phyloP scores from a whole-genome alignment of 2,797 vertebrate species.

The Acrossocheilus fasciatus region DNA sequence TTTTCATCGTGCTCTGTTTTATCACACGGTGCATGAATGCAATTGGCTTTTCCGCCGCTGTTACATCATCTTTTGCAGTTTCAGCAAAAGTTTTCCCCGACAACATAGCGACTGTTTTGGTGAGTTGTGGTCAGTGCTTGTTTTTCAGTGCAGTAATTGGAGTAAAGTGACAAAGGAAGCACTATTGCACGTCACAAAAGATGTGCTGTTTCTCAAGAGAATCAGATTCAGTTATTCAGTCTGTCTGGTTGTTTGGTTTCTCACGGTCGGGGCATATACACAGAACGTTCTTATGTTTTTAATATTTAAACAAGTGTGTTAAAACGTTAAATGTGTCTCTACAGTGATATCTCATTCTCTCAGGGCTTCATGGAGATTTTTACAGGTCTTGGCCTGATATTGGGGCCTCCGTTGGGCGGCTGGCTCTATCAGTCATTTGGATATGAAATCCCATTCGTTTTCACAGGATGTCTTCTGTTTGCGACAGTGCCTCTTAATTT shows the following conservation, averaged over 20 bases:
- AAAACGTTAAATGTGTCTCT: not conserved
- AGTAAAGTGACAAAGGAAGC: constrained; percentile 54
- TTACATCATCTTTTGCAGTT: constrained; percentile 88
- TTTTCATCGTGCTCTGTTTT: constrained; percentile 90
- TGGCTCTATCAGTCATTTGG: constrained; percentile 93
- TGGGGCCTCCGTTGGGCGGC: constrained; percentile 93
- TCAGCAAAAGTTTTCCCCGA: constrained; percentile 90
- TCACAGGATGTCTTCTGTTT: constrained; percentile 86
- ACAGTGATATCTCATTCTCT: not conserved
- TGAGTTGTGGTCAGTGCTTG: constrained; percentile 75
- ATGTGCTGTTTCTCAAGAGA: constrained; percentile 15
- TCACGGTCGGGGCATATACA: not conserved
- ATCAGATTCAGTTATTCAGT: constrained; percentile 13
- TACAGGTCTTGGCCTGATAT: constrained; percentile 88
- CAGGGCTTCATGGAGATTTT: constrained; percentile 95
- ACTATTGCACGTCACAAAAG: constrained; percentile 56
- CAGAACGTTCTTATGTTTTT: not conserved
- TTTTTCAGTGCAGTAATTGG: constrained; percentile 56
- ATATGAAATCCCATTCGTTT: constrained; percentile 91
- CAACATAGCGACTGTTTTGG: constrained; percentile 93
- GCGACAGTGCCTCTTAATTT: constrained; percentile 91
- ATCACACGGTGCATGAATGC: constrained; percentile 89
- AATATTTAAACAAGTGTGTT: not conserved
- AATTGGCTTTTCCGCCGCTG: constrained; percentile 86
- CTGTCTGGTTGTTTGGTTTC: constrained; percentile 24